Conservation (phyloP, 2,113 vertebrate genomes). For the Carassius carassius region DNA sequence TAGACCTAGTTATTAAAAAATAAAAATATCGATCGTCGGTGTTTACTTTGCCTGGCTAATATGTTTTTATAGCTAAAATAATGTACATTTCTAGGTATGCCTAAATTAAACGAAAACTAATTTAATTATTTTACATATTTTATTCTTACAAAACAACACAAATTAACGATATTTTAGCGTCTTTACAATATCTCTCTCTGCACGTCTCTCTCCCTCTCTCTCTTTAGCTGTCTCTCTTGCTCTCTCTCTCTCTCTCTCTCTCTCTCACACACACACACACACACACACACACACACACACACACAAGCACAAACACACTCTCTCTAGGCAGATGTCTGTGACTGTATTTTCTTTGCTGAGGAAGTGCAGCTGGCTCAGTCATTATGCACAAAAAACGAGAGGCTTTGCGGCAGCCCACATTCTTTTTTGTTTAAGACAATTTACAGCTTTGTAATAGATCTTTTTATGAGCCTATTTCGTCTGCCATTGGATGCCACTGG, state of each 20-base stretch:
- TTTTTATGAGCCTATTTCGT: conserved; percentile 97
- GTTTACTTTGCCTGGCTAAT: not conserved
- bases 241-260: not conserved
- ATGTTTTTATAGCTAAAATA: not conserved
- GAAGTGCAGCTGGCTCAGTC: conserved; percentile 73
- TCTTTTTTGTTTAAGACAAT: conserved; percentile 99
- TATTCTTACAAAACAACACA: not conserved
- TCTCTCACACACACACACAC: too few species aligned
- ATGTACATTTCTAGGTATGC: not conserved
- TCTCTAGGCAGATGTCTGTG: conserved; percentile 9
- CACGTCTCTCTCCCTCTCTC: not conserved
- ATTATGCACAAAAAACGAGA: conserved; percentile 87
- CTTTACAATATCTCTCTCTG: not conserved
- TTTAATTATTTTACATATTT: not conserved
- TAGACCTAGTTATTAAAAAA: too few species aligned
- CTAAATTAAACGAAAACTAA: not conserved
- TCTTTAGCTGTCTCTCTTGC: not conserved
- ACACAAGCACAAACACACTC: not conserved
- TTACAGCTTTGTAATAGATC: conserved; percentile 99
- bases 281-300: too few species aligned
- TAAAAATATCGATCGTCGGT: not conserved
- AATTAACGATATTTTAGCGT: not conserved
- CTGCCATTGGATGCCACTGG: conserved; percentile 97
- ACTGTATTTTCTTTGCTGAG: conserved; percentile 17
- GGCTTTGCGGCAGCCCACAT: conserved; percentile 91